Evolutionary conservation across 2,797 vertebrate genomes (phyloP).

Genomic region (Carduelis carduelis): DNA sequence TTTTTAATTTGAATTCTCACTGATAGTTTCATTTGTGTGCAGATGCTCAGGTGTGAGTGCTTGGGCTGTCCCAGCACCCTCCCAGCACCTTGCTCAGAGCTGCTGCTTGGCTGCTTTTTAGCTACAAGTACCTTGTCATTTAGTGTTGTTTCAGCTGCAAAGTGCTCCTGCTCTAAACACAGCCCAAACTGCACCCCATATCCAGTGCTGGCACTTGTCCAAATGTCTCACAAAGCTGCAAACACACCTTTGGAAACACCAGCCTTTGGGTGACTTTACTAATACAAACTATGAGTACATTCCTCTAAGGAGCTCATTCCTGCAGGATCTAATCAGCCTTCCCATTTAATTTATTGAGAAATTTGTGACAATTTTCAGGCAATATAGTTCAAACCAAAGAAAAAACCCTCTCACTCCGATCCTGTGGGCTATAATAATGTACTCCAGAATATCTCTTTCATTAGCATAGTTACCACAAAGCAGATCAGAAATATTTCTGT

Average conservation of each 20-base stretch:
- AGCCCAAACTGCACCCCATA: neutral
- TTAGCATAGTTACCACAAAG: neutral
- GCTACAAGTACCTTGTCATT: neutral
- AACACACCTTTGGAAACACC: neutral
- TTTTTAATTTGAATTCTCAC: neutral
- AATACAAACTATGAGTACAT: neutral
- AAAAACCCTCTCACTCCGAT: neutral
- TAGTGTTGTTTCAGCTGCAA: neutral
- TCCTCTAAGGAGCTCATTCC: neutral
- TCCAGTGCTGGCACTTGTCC: neutral
- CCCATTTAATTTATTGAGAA: neutral
- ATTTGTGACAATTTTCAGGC: neutral
- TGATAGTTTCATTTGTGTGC: neutral
- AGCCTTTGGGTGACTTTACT: neutral
- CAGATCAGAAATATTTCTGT: neutral
- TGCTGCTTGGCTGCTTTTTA: neutral
- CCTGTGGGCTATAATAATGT: neutral
- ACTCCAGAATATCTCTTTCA: neutral
- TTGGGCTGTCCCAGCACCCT: neutral
- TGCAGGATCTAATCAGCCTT: neutral
- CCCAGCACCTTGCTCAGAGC: neutral
- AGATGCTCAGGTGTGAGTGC: rapidly evolving
- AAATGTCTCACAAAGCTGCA: neutral
- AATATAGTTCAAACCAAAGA: neutral
- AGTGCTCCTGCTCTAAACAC: neutral